Evolutionary conservation across 2,113 vertebrate species (phyloP).

Genomic region (Sialia sialis): DNA sequence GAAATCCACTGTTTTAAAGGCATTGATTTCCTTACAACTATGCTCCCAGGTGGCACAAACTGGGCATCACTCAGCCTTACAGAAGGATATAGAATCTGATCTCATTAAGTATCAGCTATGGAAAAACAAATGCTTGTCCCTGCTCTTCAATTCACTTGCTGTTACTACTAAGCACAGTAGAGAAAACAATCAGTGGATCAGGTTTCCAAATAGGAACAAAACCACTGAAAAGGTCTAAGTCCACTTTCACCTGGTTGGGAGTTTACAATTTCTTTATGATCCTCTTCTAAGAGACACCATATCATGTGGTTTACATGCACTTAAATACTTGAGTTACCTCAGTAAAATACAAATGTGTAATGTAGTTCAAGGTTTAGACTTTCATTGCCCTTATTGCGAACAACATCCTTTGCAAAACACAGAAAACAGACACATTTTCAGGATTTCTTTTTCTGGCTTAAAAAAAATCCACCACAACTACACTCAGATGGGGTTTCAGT

Average conservation of each 20-base stretch:
- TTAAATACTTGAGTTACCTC: neutral
- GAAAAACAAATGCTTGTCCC: neutral
- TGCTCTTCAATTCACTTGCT: neutral
- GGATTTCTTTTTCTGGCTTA: neutral
- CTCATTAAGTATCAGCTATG: constrained; percentile 28
- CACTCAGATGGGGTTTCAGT: neutral
- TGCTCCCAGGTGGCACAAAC: neutral
- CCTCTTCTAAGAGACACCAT: neutral
- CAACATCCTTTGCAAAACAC: neutral
- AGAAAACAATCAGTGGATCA: neutral
- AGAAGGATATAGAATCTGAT: neutral
- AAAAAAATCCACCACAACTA: too few relatives aligned
- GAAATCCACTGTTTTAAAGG: neutral
- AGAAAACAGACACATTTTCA: neutral
- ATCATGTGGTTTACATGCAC: neutral
- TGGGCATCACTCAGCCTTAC: neutral
- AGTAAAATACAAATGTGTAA: neutral
- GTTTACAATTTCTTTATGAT: neutral
- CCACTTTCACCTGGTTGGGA: neutral
- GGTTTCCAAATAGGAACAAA: constrained; percentile 27
- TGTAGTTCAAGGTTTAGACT: neutral
- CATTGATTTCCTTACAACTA: neutral
- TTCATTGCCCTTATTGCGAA: neutral
- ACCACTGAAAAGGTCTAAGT: neutral
- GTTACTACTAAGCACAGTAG: neutral